Evolutionary conservation across 1,140 invertebrate species (phyloP).

Genomic region (Agrypnia vestita): DNA sequence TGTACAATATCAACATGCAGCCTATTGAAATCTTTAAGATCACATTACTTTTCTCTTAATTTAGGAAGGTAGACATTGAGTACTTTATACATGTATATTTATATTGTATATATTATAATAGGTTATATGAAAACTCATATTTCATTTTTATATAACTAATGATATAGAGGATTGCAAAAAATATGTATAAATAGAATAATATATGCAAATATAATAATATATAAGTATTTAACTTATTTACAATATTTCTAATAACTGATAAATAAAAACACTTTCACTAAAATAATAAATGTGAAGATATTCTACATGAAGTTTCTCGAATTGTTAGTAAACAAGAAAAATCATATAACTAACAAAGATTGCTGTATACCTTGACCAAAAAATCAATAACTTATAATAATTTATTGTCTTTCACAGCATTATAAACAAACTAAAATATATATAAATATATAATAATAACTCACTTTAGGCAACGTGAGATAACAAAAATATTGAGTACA

Average conservation of each 20-base stretch:
- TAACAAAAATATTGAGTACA: constrained; percentile 8
- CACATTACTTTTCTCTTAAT: constrained; percentile 31
- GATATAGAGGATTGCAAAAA: background rate
- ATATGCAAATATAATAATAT: constrained; percentile 30
- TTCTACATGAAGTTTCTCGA: constrained; percentile 8
- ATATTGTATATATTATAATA: background rate
- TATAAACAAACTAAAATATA: background rate
- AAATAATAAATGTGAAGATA: constrained; percentile 4
- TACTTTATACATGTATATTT: constrained; percentile 21
- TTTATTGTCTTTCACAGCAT: constrained; percentile 38
- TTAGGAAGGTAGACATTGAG: constrained; percentile 23
- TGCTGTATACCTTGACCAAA: constrained; percentile 17
- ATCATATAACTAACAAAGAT: constrained; percentile 12
- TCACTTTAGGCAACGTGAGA: too few species aligned
- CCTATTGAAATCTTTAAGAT: constrained; percentile 11
- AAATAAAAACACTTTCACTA: constrained; percentile 23
- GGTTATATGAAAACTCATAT: constrained; percentile 1
- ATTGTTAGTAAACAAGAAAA: constrained; percentile 24
- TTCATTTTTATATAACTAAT: background rate
- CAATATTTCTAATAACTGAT: constrained; percentile 23
- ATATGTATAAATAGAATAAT: constrained; percentile 28
- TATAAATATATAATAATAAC: too few species aligned
- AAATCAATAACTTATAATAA: constrained; percentile 6
- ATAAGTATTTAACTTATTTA: constrained; percentile 30
- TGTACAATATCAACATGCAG: constrained; percentile 40